Evolutionary conservation across 2,797 vertebrate species (phyloP).

Genomic region (Dendrocincla tyrannina): DNA sequence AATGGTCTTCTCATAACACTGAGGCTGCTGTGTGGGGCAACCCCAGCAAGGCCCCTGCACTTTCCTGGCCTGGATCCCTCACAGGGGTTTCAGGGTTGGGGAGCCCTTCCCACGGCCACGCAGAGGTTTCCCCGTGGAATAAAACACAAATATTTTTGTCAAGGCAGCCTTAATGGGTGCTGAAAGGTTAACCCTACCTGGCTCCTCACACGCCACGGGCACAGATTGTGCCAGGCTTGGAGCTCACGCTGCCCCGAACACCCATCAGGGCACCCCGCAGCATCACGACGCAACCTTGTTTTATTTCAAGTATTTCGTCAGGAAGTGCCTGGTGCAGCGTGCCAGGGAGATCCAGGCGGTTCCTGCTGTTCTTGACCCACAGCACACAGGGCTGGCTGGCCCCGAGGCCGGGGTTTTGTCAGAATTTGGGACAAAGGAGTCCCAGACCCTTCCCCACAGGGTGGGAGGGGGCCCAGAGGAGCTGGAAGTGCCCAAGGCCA

Average conservation of each 20-base stretch:
- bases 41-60: accelerated
- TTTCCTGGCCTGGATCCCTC: background rate
- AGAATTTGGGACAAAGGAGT: background rate
- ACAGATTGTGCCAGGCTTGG: background rate
- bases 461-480: accelerated
- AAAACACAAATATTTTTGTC: accelerated
- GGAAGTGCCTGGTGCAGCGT: background rate
- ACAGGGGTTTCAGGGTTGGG: accelerated
- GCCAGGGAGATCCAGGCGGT: background rate
- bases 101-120: accelerated
- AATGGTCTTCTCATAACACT: accelerated
- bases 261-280: accelerated
- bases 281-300: no score
- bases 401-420: background rate
- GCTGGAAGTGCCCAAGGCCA: background rate
- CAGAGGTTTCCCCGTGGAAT: background rate
- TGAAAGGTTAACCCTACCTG: accelerated
- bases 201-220: accelerated
- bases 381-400: background rate
- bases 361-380: background rate
- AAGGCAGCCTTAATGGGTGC: no score
- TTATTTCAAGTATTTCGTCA: accelerated
- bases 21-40: accelerated
- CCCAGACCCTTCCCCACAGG: background rate
- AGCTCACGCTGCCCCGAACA: background rate